A percentile compares a stretch with the other conserved stretches of the same genome.
These are phyloP conservation scores for Leptinotarsa juncta DNA, from an alignment of 2,888 invertebrate species.

Conservation along the genomic window DNA sequence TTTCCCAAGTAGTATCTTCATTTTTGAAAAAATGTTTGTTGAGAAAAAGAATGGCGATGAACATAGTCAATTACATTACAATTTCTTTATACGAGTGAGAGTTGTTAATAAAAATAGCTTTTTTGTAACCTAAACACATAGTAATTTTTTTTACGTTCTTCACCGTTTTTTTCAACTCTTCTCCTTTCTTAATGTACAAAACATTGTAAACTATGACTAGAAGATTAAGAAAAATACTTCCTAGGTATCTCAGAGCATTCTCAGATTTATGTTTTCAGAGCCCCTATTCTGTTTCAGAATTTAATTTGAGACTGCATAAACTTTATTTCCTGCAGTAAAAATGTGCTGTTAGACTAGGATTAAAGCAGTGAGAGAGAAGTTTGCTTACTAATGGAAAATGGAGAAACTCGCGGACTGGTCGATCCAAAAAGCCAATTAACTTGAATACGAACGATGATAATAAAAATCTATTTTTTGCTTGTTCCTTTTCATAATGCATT, in stretches of 20 bases:
- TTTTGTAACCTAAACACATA: too few species aligned
- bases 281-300: conserved; percentile 1
- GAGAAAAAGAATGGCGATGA: too few species aligned
- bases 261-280: background rate
- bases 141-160: too few species aligned
- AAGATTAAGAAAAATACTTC: background rate
- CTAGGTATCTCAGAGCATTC: background rate
- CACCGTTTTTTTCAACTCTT: too few species aligned
- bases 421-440: conserved; percentile 19
- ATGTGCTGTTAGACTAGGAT: conserved; percentile 13
- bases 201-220: background rate
- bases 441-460: conserved; percentile 12
- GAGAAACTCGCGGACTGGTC: conserved; percentile 1
- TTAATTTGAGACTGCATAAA: conserved; percentile 3
- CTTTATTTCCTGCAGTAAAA: background rate
- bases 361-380: background rate
- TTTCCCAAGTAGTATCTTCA: too few species aligned
- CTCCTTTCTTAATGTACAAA: too few species aligned
- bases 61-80: too few species aligned
- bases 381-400: conserved; percentile 3
- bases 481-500: background rate
- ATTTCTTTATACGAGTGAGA: too few species aligned
- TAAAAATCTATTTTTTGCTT: conserved; percentile 5
- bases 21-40: too few species aligned
- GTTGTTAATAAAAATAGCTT: too few species aligned